Evolutionary conservation across 2,113 vertebrate species (phyloP), one percentile per base, ranked within the genome.

Genomic region (Rattus rattus): DNA sequence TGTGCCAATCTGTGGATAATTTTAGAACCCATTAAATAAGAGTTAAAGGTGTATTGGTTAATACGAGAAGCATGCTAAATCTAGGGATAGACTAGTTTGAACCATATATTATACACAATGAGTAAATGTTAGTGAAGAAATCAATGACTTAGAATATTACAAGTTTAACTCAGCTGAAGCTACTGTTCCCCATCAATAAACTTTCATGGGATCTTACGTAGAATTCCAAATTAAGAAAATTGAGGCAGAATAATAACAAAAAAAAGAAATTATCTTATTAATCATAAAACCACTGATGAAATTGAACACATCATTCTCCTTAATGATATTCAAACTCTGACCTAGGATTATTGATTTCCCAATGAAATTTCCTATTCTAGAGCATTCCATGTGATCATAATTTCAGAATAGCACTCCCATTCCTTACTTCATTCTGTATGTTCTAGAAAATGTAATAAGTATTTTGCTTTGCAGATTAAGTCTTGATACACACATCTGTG

Each of bases 31-130:
- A 73, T 92, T 67, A 88, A 86, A 36, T 39, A 61, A 87, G 39
- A 67, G 67, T 56, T 91, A 84, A 95, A 2, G 86, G 36, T 22
- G 75, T 52, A 76, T 43, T 88, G 19, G 4, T 88, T 59, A 47
- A 70, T 65, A 92, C 94, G 54, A n/a, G 49, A 88, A 83, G 3
- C 39, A 47, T 43, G 43, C 56, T 94, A 12, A 94, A 94, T 36
- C 8, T 1, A 96, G 43, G 24, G 56, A 85, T 43, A 24, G 61
- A 19, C n/a, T 43, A 28, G 39, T 89, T 63, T 77, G 22, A 94
- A 69, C 20, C 43, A 26, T 76, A 20, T 85, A 7, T 19, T 85
- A 5, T 79, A 75, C 4, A 54, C 43, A 73, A 70, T 13, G 72
- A 63, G 47, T 75, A 19, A 26, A 28, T 33, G 84, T 91, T 43